Base-by-base conservation (phyloP, 2,113 vertebrate species). In the Esox niger region DNA sequence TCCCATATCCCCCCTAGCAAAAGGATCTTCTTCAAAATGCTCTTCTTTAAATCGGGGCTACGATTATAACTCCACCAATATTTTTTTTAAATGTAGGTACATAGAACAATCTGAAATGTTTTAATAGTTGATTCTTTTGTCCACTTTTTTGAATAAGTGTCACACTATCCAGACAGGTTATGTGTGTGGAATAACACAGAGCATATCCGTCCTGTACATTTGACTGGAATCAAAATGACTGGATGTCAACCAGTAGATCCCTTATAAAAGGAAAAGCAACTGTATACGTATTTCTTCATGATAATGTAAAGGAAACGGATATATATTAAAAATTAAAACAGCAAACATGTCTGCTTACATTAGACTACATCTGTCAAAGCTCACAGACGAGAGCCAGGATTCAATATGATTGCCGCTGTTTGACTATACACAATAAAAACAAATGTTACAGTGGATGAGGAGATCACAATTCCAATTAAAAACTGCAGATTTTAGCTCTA, bases 1-100 rank as follows among this genome's bases (percentile, higher is more conserved):
- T 21, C 58, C 38, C 27, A 26, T 47, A 64, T n/a, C n/a, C n/a
- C 57, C 70, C 62, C 64, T 65, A 68, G 43, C n/a, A 29, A 66
- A 77, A 79, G 63, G 52, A 68, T 69, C 46, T 52, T 47, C 67
- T 69, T 59, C 46, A 73, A 76, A 76, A 79, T 60, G 54, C 62
- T 79, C 49, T 38, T 71, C 47, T 69, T 60, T 58, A 52, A 70
- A 73, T 8, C 8, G 13, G 13, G 4, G 25, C 13, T 1, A 15
- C 47, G 47, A 52, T 23, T 52, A 52, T 58, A 56, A 0, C 2
- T 29, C 29, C 29, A 31, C 27, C 57, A 59, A 66, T 68, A 29
- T 55, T 60, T 64, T 55, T 60, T 64, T 64, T 59, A 68, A 66
- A 69, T 25, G 27, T 62, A 73, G 23, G 26, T 74, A 67, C 72